Conservation (phyloP, 2,888 invertebrate species). For the Hartigia nigra region DNA sequence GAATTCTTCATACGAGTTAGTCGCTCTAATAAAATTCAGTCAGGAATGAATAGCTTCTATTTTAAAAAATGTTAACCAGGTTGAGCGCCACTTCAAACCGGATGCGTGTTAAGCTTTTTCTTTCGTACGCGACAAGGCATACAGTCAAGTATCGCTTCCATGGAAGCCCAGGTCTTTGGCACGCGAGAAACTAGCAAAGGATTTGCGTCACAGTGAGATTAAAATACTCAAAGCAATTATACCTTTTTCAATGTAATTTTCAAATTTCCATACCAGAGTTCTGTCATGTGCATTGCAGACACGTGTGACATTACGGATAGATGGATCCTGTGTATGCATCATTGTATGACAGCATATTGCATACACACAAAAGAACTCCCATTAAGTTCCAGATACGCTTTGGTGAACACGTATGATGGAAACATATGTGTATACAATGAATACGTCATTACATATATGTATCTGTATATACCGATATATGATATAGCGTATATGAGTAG, state of each 20-base stretch:
- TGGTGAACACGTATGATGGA: background rate
- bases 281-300: background rate
- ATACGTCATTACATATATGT: background rate
- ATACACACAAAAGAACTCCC: background rate
- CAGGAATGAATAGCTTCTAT: background rate
- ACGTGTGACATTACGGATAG: background rate
- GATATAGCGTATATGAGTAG: slow-evolving; percentile 25
- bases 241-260: background rate
- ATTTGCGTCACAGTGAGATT: background rate
- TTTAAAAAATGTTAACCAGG: background rate
- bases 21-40: background rate
- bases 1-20: background rate
- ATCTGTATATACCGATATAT: background rate
- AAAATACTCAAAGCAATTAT: background rate
- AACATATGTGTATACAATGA: background rate
- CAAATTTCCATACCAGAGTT: background rate
- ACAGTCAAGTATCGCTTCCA: background rate
- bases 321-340: background rate
- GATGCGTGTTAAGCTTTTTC: background rate
- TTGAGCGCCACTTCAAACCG: background rate
- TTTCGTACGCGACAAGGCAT: background rate
- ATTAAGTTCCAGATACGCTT: background rate
- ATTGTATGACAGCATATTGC: background rate
- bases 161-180: background rate
- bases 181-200: background rate